Conservation (phyloP, 2,888 invertebrate species). For the Patella depressa region DNA sequence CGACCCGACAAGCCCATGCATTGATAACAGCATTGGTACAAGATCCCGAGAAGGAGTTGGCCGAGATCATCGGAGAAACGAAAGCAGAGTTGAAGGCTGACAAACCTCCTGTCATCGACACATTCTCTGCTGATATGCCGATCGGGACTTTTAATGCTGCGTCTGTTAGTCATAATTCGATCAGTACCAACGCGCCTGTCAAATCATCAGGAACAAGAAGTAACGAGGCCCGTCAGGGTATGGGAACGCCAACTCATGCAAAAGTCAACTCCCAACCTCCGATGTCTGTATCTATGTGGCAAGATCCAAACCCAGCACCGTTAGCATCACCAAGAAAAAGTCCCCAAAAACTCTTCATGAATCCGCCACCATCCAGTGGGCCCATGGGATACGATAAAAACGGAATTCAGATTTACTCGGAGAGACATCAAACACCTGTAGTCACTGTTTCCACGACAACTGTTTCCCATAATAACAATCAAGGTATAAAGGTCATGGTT, state of each 20-base stretch:
- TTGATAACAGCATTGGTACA: conserved; percentile 93
- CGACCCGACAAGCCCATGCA: conserved; percentile 91
- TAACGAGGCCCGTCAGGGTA: background rate
- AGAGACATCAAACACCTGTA: background rate
- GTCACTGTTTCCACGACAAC: conserved; percentile 20
- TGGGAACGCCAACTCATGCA: conserved; percentile 6
- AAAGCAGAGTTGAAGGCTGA: background rate
- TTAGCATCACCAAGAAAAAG: conserved; percentile 42
- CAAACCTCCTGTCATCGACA: conserved; percentile 1
- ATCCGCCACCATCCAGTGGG: background rate
- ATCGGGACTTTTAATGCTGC: conserved; percentile 8
- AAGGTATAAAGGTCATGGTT: conserved; percentile 14
- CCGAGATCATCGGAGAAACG: conserved; percentile 55
- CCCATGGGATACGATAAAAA: background rate
- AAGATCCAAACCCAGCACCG: conserved; percentile 31
- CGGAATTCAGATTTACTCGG: background rate
- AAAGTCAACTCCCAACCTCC: background rate
- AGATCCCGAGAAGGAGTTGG: conserved; percentile 83
- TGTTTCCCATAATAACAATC: conserved; percentile 12
- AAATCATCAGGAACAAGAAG: background rate
- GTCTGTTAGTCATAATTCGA: background rate
- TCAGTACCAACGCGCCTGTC: background rate
- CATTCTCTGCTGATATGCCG: background rate
- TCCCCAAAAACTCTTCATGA: conserved; percentile 44
- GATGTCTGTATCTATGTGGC: background rate